Conservation (phyloP, 2,113 vertebrate genomes). For the Otocyon megalotis region DNA sequence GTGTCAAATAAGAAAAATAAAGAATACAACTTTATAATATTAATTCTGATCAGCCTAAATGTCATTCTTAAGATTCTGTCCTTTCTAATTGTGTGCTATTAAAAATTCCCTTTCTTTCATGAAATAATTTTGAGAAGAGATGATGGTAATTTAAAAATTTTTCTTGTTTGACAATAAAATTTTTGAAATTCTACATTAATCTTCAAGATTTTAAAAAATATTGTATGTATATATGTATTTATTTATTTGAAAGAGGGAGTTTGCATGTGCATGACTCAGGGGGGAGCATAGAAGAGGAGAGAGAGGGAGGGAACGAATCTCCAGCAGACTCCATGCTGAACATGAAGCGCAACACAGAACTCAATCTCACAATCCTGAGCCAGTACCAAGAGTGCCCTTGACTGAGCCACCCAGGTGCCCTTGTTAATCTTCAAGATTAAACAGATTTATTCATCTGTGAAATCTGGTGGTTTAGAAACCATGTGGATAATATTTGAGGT, state of each 20-base stretch:
- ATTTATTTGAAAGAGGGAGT: neutral
- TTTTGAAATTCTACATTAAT: neutral
- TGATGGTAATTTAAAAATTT: neutral
- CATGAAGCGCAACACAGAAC: neutral
- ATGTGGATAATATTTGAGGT: neutral
- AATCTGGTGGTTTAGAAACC: constrained; percentile 4
- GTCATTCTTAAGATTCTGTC: neutral
- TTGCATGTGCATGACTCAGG: neutral
- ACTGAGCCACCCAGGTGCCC: neutral
- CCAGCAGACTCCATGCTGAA: neutral
- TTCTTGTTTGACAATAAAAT: constrained; percentile 41
- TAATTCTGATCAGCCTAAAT: neutral
- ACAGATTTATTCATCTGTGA: neutral
- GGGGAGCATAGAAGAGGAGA: neutral
- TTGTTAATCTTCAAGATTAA: neutral
- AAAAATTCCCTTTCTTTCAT: neutral
- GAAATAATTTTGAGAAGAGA: neutral
- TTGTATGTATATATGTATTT: neutral
- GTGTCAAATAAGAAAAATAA: constrained; percentile 27
- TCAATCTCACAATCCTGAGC: neutral
- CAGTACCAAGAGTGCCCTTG: neutral
- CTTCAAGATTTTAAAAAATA: neutral
- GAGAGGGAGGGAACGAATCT: neutral
- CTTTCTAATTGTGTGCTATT: neutral
- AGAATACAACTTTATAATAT: neutral